Evolutionary conservation across 2,888 invertebrate genomes (phyloP).

Genomic region (Pandemis cinnamomeana): DNA sequence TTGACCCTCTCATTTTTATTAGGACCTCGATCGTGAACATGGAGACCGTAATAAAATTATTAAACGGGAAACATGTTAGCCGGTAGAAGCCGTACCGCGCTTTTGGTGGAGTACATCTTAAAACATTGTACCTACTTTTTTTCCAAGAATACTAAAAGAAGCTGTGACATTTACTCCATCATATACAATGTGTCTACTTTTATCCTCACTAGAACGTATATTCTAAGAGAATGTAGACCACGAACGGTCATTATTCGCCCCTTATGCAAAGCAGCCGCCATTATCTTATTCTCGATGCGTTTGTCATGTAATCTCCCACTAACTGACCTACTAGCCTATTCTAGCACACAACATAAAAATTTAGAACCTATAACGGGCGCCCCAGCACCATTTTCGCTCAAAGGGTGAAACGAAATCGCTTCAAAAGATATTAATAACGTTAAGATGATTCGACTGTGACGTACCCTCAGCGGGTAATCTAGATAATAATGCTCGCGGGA

Average conservation of each 20-base stretch:
- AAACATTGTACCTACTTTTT: background rate
- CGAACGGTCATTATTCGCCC: background rate
- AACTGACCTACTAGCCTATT: slow-evolving; percentile 5
- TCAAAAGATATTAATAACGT: slow-evolving; percentile 37
- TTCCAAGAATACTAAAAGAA: background rate
- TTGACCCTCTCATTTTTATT: slow-evolving; percentile 33
- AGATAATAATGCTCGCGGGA: slow-evolving; percentile 59
- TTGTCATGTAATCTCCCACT: background rate
- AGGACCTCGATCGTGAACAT: slow-evolving; percentile 32
- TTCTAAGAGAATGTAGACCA: background rate
- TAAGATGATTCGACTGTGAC: slow-evolving; percentile 42
- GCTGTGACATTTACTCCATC: too few species aligned
- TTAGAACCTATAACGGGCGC: slow-evolving; percentile 4
- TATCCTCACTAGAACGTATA: background rate
- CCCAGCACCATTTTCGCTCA: slow-evolving; percentile 13
- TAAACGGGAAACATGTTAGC: slow-evolving; percentile 27
- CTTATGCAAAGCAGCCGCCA: slow-evolving; percentile 2
- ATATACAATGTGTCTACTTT: too few species aligned
- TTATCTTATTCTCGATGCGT: background rate
- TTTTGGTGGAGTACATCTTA: background rate
- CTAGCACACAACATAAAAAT: slow-evolving; percentile 1
- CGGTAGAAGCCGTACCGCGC: background rate
- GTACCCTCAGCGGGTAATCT: slow-evolving; percentile 51
- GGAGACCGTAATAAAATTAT: slow-evolving; percentile 39
- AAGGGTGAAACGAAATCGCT: slow-evolving; percentile 30